These are phyloP conservation scores for Cacoxenus indagator DNA, from an alignment of 2,888 invertebrate species.

Conservation along the genomic window DNA sequence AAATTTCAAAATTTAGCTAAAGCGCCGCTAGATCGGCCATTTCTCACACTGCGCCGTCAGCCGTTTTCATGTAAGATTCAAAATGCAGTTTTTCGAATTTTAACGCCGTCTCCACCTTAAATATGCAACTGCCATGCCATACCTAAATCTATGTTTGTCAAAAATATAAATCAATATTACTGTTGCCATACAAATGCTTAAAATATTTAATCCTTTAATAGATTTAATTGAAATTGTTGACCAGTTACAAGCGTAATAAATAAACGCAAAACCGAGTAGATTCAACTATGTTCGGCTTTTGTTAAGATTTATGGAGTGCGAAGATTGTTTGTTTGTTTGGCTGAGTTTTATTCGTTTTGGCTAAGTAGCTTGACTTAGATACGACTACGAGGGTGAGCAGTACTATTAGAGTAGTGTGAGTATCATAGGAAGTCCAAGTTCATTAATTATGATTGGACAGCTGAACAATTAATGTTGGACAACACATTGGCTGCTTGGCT, in stretches of 20 bases:
- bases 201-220: constrained; percentile 52
- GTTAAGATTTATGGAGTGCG: constrained; percentile 25
- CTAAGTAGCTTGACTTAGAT: neutral
- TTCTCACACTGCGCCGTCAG: no score
- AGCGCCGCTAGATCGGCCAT: no score
- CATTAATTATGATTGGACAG: constrained; percentile 67
- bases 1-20: no score
- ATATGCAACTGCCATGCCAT: no score
- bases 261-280: constrained; percentile 9
- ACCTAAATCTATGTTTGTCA: constrained; percentile 2
- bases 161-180: neutral
- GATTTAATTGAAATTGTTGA: constrained; percentile 55
- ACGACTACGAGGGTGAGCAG: neutral
- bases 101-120: no score
- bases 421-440: constrained; percentile 42
- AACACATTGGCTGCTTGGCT: constrained; percentile 11
- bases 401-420: no score
- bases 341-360: neutral
- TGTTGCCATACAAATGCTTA: neutral
- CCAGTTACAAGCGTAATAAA: constrained; percentile 43
- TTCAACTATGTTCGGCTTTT: neutral
- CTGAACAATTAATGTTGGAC: constrained; percentile 56
- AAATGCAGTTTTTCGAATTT: no score
- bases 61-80: no score
- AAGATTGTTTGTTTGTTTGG: constrained; percentile 21